phyloP scores from a whole-genome alignment of 2,113 vertebrate genomes.

The Puffinus mauretanicus region DNA sequence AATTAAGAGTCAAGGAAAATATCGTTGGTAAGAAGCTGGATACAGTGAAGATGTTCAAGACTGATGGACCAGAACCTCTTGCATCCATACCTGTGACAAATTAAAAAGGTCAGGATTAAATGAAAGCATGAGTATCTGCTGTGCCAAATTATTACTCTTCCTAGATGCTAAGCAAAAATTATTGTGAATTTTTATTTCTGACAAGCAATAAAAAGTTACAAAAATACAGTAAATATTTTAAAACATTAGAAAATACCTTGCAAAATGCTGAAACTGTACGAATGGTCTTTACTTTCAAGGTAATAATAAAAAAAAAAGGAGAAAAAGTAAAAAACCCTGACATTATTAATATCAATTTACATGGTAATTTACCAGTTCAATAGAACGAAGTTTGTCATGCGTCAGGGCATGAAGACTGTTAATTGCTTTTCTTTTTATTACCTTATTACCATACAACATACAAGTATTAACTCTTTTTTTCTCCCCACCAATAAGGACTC shows the following conservation, averaged over 20 bases:
- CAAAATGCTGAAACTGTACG: background rate
- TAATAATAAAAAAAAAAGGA: background rate
- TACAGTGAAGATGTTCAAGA: constrained; percentile 35
- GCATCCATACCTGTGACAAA: constrained; percentile 87
- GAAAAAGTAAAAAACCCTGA: background rate
- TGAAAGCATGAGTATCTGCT: background rate
- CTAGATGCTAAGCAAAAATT: background rate
- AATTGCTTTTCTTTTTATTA: constrained; percentile 31
- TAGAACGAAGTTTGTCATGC: background rate
- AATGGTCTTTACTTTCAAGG: background rate
- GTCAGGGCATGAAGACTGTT: background rate
- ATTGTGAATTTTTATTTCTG: background rate
- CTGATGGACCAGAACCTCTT: constrained; percentile 77
- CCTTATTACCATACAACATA: background rate
- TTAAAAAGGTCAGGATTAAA: constrained; percentile 13
- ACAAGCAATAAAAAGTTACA: background rate
- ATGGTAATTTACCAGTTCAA: constrained; percentile 2
- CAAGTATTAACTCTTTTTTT: background rate
- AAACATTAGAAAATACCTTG: background rate
- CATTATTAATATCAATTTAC: background rate
- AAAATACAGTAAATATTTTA: background rate
- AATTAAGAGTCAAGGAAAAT: constrained; percentile 65
- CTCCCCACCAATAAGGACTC: background rate
- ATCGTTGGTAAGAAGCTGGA: constrained; percentile 69
- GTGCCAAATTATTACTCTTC: background rate